Base-by-base conservation (phyloP, 2,888 invertebrate genomes). In the Drosophila dives region DNA sequence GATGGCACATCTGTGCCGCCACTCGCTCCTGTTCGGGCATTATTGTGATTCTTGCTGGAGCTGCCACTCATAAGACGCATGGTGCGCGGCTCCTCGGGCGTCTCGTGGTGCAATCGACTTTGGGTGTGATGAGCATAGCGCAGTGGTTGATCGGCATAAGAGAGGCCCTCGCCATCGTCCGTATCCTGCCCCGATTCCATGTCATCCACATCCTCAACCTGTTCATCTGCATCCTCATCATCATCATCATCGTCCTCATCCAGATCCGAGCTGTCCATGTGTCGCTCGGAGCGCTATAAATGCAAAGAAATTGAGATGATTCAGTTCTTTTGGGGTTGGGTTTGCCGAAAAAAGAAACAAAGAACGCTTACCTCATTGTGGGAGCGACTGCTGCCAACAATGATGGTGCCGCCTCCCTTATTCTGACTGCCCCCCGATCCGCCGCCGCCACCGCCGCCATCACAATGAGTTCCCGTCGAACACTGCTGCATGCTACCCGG, bases 401-500 rank as follows among this genome's bases (percentile, higher is more conserved):
- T 91, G 69, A 92, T 91, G 69, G 87, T 89, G 64, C 92, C 92
- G 11, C 92, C 92, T 38, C 86, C 83, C 61, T 84, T 80, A 58
- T 73, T 84, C 26, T 70, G 71, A 17, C 15, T 56, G 60, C 90
- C 88, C 12, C 85, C 53, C 53, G 36, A 33, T 7, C 51, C 33
- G 7, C 33, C 54, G 3, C 55, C 26, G 7, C 53, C 88, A 0
- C 64, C 70, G 54, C 81, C 87, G 66, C 86, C 86, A 42, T 95
- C 95, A 86, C 97, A 97, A 81, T 95, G 95, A 85, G 96, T 95
- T 65, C 96, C 96, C 15, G 96, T 95, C 53, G 95, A 95, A 90
- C 97, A 97, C 40, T 95, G 94, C 86, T 96, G 95, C 42, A 95
- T 95, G 74, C 95, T 94, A 65, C 95, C 94, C 0, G 97, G 97